A percentile compares a stretch with the other conserved stretches of the same genome.
Evolutionary conservation across 2,113 vertebrate genomes (phyloP).

Genomic region (Rhynchomys soricoides): DNA sequence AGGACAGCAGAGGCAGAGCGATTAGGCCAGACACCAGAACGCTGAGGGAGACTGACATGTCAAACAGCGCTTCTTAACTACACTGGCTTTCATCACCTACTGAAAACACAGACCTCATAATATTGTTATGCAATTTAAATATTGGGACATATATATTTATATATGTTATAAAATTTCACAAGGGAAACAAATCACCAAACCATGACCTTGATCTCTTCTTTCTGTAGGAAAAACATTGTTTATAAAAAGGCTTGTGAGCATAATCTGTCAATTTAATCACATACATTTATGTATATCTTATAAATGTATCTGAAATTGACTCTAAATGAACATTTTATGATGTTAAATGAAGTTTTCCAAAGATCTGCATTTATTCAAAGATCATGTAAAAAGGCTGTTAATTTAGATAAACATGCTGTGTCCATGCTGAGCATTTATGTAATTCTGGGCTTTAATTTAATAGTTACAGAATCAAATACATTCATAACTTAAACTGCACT

Average conservation of each 20-base stretch:
- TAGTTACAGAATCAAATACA: background rate
- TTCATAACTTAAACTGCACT: background rate
- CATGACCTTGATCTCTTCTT: slow-evolving; percentile 18
- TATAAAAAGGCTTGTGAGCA: slow-evolving; percentile 55
- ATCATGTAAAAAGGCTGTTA: slow-evolving; percentile 55
- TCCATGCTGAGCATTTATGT: slow-evolving; percentile 45
- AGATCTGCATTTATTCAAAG: slow-evolving; percentile 65
- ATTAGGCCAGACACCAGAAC: slow-evolving; percentile 12
- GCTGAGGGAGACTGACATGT: background rate
- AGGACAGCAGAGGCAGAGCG: background rate
- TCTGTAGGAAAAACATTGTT: slow-evolving; percentile 45
- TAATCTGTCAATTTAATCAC: slow-evolving; percentile 66
- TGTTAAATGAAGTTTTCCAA: slow-evolving; percentile 63
- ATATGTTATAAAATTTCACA: slow-evolving; percentile 55
- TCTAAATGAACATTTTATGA: slow-evolving; percentile 72
- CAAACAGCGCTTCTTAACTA: background rate
- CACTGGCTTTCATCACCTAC: background rate
- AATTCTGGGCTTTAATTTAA: slow-evolving; percentile 58
- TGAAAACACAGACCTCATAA: slow-evolving; percentile 15
- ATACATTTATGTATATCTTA: slow-evolving; percentile 57
- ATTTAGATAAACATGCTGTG: slow-evolving; percentile 59
- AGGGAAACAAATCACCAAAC: slow-evolving; percentile 37
- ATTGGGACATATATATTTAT: slow-evolving; percentile 24
- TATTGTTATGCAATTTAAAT: slow-evolving; percentile 23
- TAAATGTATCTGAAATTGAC: slow-evolving; percentile 66